Percentiles rank a stretch among this genome's conserved stretches.
Conservation (phyloP, 1,140 invertebrate species). For the Oryzaephilus surinamensis region DNA sequence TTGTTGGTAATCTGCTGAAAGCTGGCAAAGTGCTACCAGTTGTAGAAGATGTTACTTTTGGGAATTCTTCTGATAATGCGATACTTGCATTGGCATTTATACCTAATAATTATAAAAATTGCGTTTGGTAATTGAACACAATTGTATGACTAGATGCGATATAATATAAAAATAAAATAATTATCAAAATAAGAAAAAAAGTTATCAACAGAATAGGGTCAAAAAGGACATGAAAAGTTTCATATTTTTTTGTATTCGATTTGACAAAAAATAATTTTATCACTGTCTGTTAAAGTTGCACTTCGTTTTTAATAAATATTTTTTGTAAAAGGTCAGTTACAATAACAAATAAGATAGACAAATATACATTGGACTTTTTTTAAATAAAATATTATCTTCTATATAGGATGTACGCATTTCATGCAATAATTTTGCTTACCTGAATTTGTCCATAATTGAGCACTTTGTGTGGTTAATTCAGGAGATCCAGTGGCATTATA, state of each 20-base stretch:
- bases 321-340: constrained; percentile 13
- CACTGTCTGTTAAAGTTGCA: too few species aligned
- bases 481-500: constrained; percentile 29
- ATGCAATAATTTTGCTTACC: constrained; percentile 17
- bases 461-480: constrained; percentile 16
- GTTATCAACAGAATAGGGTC: constrained; percentile 10
- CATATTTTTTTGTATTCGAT: too few species aligned
- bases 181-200: too few species aligned
- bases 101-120: constrained; percentile 16
- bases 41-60: constrained; percentile 20
- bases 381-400: constrained; percentile 6
- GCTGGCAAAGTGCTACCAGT: constrained; percentile 29
- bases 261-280: too few species aligned
- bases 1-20: constrained; percentile 27
- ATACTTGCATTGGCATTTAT: constrained; percentile 21
- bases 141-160: too few species aligned
- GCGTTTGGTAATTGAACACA: constrained; percentile 1
- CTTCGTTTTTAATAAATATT: constrained; percentile 11
- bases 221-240: too few species aligned
- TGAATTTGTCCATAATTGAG: constrained; percentile 30
- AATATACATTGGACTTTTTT: constrained; percentile 4
- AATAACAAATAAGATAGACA: constrained; percentile 8
- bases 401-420: too few species aligned
- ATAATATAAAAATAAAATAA: too few species aligned
- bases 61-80: constrained; percentile 23